phyloP scores from a whole-genome alignment of 2,797 vertebrate genomes.

The Perodicticus potto region DNA sequence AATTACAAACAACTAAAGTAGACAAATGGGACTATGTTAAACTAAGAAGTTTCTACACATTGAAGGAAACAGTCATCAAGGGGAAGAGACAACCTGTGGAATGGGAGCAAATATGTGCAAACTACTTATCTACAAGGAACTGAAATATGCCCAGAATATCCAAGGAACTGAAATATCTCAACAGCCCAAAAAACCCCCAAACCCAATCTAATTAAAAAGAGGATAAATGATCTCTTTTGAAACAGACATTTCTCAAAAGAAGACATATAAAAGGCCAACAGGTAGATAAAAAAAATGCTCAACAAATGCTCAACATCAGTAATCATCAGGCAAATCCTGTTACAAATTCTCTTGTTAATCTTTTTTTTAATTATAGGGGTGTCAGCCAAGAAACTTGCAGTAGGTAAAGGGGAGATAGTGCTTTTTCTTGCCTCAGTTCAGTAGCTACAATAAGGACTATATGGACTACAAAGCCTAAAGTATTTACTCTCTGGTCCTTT shows the following conservation, averaged over 20 bases:
- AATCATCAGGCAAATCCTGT: background rate
- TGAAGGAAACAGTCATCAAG: background rate
- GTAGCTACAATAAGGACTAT: background rate
- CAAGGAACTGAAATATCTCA: background rate
- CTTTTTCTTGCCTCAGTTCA: background rate
- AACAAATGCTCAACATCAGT: background rate
- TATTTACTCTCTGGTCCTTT: background rate
- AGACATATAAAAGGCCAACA: background rate
- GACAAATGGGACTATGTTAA: background rate
- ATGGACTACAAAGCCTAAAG: background rate
- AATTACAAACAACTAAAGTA: background rate
- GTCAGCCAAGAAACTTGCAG: background rate
- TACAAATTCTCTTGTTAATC: background rate
- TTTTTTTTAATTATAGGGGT: background rate
- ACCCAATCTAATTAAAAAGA: background rate
- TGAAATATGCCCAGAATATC: background rate
- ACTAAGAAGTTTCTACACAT: background rate
- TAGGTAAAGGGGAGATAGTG: background rate
- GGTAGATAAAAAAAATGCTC: background rate
- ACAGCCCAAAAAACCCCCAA: background rate
- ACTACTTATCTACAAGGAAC: background rate
- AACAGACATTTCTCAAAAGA: background rate
- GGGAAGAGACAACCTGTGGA: background rate
- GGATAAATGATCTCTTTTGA: background rate
- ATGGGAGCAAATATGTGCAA: background rate